Base-by-base conservation (phyloP, 2,888 invertebrate species). In the Acrobasis suavella region DNA sequence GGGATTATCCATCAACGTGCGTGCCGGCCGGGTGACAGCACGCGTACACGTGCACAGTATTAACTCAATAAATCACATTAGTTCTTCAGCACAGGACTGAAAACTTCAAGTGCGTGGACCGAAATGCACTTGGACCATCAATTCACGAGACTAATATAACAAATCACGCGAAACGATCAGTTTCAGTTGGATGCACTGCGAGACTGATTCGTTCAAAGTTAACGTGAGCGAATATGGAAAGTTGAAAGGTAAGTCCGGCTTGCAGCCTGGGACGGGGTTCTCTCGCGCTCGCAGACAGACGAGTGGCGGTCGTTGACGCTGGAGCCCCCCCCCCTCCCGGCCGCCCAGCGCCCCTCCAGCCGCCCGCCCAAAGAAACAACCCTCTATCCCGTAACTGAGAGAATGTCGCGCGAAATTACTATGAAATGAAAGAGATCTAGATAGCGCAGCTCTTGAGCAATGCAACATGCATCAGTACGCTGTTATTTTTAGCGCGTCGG, bases 281-380 rank as follows among this genome's bases (percentile, higher is more conserved):
- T 78, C 83, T 75, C 81, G 77, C 89, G 88, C 75, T 80, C 74
- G 84, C 87, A 83, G 87, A 85, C 86, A 77, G 80, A 73, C 81
- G 85, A 91, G 82, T 87, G 91, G 78, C 91, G 91, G 91, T 91
- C 91, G 90, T 91, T 91, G 91, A 91, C 91, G 90, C 87, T 86
- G 88, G 81, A 81, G 75, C 73, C 77, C 80, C 80, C 73, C 77
- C 80, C 80, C 79, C 70, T 79, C 78, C 74, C 81, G 81, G 78
- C 81, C 81, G 56, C 78, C 74, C 74, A 69, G 67, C 80, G 76
- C 87, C 89, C 85, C 87, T 83, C 87, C 82, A 83, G 81, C 87
- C 89, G 87, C 88, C 91, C 91, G 89, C 90, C 90, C 86, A 83
- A 72, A 75, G 68, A 72, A 73, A 76, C 81, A 76, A 83, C 86